Percentiles rank a stretch among this genome's conserved stretches.
These are phyloP conservation scores for Drosophila ananassae DNA, from an alignment of 1,140 invertebrate genomes.

Conservation along the genomic window DNA sequence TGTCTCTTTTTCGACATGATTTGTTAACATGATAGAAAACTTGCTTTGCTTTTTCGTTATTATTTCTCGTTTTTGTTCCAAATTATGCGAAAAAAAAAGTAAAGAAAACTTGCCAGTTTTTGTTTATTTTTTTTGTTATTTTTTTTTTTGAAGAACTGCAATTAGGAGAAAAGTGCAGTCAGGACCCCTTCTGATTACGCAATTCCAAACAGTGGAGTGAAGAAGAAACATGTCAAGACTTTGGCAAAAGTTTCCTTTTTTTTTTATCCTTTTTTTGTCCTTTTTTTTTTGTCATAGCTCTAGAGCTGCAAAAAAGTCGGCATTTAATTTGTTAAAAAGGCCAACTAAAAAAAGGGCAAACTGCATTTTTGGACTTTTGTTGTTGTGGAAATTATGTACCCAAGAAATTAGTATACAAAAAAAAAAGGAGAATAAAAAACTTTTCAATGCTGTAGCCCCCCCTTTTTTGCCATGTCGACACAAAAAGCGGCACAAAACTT, in stretches of 20 bases:
- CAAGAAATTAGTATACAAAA: slow-evolving; percentile 77
- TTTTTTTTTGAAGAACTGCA: slow-evolving; percentile 3
- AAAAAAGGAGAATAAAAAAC: slow-evolving; percentile 32
- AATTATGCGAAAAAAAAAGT: slow-evolving; percentile 21
- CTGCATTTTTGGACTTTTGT: slow-evolving; percentile 21
- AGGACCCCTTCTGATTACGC: slow-evolving; percentile 38
- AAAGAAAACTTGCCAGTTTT: slow-evolving; percentile 15
- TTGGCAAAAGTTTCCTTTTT: slow-evolving; percentile 37
- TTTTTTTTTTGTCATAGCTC: neutral
- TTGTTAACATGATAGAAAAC: slow-evolving; percentile 83
- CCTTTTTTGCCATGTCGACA: neutral
- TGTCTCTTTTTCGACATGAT: slow-evolving; percentile 70
- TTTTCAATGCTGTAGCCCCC: slow-evolving; percentile 56
- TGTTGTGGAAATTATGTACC: slow-evolving; percentile 73
- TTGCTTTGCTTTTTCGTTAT: slow-evolving; percentile 44
- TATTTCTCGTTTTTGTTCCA: slow-evolving; percentile 32
- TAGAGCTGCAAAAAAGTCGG: slow-evolving; percentile 51
- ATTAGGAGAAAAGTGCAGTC: slow-evolving; percentile 24
- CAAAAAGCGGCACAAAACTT: slow-evolving; percentile 56
- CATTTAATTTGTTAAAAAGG: slow-evolving; percentile 82
- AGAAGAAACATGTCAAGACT: slow-evolving; percentile 44
- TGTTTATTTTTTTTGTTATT: slow-evolving; percentile 9
- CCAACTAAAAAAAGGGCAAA: slow-evolving; percentile 58
- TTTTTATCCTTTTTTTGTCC: no score
- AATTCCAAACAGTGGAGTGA: slow-evolving; percentile 18